Evolutionary conservation across 2,797 vertebrate species (phyloP), one percentile per base, ranked within the genome.

Genomic region (Tachyglossus aculeatus): DNA sequence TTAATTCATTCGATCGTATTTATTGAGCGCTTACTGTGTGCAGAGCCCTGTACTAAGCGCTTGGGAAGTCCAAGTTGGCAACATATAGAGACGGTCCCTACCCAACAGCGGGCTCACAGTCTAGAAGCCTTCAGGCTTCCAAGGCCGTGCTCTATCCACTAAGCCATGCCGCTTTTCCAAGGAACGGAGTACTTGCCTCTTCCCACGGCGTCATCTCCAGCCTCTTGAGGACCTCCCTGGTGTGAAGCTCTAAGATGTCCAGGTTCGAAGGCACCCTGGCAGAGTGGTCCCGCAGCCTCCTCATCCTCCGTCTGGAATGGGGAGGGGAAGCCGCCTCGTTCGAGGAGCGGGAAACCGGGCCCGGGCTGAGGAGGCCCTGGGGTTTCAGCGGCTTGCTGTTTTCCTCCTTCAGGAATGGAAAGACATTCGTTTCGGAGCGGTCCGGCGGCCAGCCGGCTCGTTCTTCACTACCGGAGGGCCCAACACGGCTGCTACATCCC

Each of bases 211-310:
- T 95, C 93, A 96, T 96, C 91, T 99, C 97, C 85, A 99, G 90
- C 83, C 96, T 94, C 88, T 91, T 96, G 78, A 99, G 93, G 44
- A 98, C 97, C 83, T 97, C 96, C 66, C 93, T 94, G 3, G 98
- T 99, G 88, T 99, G 97, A 57, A 94, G 95, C 83, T 99, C 98
- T 54, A 98, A 86, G 85, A 99, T 96, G 87, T 99, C 98, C 67
- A 99, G 91, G 82, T 97, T 96, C 36, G 97, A 95, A 81, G 96
- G 95, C 54, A 93, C 80, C 88, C 95, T 96, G 74, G 92, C 93
- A 4, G 69, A 71, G 8, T 93, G 94, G 81, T 98, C 97, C 80
- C 96, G 92, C 58, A 99, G 92, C 71, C 93, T 93, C 74, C 94
- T 89, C 80, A 95, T 95, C 5, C 94, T 95, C 64, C 92, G 88